phyloP scores from a whole-genome alignment of 2,888 invertebrate species.

The Bellardia pandia region DNA sequence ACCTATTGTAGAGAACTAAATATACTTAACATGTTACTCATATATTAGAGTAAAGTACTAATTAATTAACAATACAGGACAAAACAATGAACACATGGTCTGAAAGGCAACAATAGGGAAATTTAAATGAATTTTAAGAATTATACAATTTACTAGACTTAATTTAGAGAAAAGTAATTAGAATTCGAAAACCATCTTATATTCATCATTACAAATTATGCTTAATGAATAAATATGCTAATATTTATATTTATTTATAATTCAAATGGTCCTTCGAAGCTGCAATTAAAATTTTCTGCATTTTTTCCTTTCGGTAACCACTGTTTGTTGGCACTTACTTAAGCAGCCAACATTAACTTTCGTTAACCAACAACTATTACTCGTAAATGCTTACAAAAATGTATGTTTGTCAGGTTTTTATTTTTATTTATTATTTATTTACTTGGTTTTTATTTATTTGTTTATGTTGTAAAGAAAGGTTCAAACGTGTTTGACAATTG shows the following conservation, averaged over 20 bases:
- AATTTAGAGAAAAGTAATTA: no score
- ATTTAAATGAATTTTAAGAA: background rate
- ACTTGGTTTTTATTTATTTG: conserved; percentile 3
- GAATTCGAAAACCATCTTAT: no score
- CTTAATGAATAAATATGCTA: no score
- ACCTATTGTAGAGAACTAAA: background rate
- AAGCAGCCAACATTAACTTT: conserved; percentile 5
- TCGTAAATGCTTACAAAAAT: background rate
- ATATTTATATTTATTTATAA: no score
- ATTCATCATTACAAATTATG: no score
- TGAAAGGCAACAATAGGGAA: background rate
- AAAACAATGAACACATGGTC: background rate
- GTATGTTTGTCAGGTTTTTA: background rate
- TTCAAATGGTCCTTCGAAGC: background rate
- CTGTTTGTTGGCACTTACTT: background rate
- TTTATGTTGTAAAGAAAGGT: conserved; percentile 57
- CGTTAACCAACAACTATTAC: background rate
- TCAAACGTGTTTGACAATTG: conserved; percentile 49
- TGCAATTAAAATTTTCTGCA: background rate
- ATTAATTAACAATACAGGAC: conserved; percentile 7
- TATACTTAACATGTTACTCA: background rate
- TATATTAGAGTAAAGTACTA: background rate
- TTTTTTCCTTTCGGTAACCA: background rate
- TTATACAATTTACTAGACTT: no score
- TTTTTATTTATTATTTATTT: conserved; percentile 7